A percentile compares a stretch with the other conserved stretches of the same genome.
Evolutionary conservation across 2,888 invertebrate genomes (phyloP).

Genomic region (Napeogenes inachia): DNA sequence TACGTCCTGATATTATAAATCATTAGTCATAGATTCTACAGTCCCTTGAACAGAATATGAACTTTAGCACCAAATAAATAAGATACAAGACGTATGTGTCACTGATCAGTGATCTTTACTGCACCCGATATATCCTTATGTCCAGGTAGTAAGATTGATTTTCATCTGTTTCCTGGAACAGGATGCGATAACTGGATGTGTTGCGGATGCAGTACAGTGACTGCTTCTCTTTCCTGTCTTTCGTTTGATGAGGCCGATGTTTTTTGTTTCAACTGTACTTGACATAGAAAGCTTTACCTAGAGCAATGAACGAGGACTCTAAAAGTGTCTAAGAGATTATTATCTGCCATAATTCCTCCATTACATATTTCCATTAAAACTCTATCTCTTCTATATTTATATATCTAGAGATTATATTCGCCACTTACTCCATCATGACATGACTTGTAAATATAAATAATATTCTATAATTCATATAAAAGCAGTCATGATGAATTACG

Average conservation of each 20-base stretch:
- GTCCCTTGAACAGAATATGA: slow-evolving; percentile 7
- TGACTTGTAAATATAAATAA: no score
- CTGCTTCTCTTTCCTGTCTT: slow-evolving; percentile 52
- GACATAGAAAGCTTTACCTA: slow-evolving; percentile 10
- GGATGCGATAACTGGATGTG: slow-evolving; percentile 28
- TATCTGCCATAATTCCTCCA: background rate
- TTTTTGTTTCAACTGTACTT: slow-evolving; percentile 27
- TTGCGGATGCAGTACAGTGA: slow-evolving; percentile 49
- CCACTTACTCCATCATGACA: no score
- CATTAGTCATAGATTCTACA: slow-evolving; percentile 20
- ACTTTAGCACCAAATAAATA: slow-evolving; percentile 12
- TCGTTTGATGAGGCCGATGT: slow-evolving; percentile 40
- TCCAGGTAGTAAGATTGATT: slow-evolving; percentile 34
- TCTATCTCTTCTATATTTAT: no score
- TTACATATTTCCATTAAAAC: background rate
- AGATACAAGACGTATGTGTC: slow-evolving; percentile 7
- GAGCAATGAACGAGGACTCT: background rate
- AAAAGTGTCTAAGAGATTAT: background rate
- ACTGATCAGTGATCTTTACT: slow-evolving; percentile 6
- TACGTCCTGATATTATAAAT: slow-evolving; percentile 23
- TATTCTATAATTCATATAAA: no score
- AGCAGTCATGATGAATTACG: no score
- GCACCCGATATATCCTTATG: slow-evolving; percentile 24
- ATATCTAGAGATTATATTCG: no score
- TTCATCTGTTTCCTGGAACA: slow-evolving; percentile 36